A percentile compares a stretch with the other conserved stretches of the same genome.
These are phyloP conservation scores for Riptortus pedestris DNA, from an alignment of 1,140 invertebrate genomes.

Conservation along the genomic window DNA sequence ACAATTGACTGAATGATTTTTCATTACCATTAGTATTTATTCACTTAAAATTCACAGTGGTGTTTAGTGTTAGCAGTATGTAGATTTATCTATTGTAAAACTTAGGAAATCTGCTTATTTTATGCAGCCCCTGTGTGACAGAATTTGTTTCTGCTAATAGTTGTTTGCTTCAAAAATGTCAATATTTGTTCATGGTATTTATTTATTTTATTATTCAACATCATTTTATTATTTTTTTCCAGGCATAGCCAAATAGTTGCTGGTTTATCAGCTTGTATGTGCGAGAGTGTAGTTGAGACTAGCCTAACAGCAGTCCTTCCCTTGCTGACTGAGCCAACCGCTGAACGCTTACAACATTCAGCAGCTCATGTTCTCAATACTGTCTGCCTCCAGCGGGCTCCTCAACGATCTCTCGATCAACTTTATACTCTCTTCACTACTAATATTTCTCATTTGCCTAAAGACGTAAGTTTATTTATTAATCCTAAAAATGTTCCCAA, in stretches of 20 bases:
- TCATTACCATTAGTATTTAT: no score
- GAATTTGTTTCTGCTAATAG: no score
- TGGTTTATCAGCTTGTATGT: slow-evolving; percentile 53
- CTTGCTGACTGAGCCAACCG: slow-evolving; percentile 34
- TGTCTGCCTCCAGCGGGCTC: slow-evolving; percentile 45
- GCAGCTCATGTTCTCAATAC: slow-evolving; percentile 49
- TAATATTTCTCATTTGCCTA: slow-evolving; percentile 39
- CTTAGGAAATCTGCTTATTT: no score
- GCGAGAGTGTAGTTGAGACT: slow-evolving; percentile 43
- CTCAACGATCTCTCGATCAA: slow-evolving; percentile 39
- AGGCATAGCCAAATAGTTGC: slow-evolving; percentile 59
- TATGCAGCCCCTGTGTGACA: no score
- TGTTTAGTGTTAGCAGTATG: no score
- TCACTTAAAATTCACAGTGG: no score
- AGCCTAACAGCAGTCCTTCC: slow-evolving; percentile 28
- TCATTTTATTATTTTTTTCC: slow-evolving; percentile 15
- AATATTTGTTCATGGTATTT: no score
- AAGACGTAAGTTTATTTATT: slow-evolving; percentile 35
- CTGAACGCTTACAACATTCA: slow-evolving; percentile 47
- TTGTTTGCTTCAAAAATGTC: no score
- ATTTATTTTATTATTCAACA: no score
- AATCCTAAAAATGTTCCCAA: no score
- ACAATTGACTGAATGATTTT: no score
- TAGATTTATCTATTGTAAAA: no score
- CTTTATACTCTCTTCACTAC: slow-evolving; percentile 30